Percentiles rank a stretch among this genome's conserved stretches.
These are phyloP conservation scores for Benthosema pterotum DNA, from an alignment of 2,797 vertebrate genomes.

Conservation along the genomic window DNA sequence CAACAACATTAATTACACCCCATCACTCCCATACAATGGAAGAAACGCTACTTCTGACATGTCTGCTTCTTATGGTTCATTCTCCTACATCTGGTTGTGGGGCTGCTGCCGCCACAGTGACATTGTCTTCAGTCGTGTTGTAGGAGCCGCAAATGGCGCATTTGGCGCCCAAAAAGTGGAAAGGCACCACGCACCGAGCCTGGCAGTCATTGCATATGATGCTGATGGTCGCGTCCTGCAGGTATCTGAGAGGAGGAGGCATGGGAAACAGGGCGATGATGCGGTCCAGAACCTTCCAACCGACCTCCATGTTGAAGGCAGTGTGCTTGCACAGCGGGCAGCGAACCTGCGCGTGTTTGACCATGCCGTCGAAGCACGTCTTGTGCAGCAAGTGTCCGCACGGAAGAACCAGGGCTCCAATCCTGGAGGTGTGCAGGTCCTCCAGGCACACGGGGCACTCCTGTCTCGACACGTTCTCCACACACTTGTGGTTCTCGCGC, in stretches of 20 bases:
- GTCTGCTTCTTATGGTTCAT: too few relatives aligned
- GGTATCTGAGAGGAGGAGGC: conserved; percentile 87
- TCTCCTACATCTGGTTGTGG: too few relatives aligned
- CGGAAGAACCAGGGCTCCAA: conserved; percentile 88
- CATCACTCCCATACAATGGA: too few relatives aligned
- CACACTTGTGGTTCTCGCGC: conserved; percentile 95
- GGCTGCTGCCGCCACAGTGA: too few relatives aligned
- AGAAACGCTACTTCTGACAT: too few relatives aligned
- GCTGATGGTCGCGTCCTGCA: conserved; percentile 88
- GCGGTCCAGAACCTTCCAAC: conserved; percentile 88
- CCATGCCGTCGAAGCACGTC: conserved; percentile 91
- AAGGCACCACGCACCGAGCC: conserved; percentile 84
- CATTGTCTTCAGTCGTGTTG: too few relatives aligned
- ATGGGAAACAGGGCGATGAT: conserved; percentile 90
- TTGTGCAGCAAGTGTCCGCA: conserved; percentile 96
- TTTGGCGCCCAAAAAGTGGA: conserved; percentile 94
- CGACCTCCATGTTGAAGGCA: conserved; percentile 84
- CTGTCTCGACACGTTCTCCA: conserved; percentile 96
- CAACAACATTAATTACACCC: too few relatives aligned
- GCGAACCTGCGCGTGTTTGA: conserved; percentile 63
- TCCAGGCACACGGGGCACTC: conserved; percentile 96
- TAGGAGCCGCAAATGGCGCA: conserved; percentile 90
- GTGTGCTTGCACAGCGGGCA: conserved; percentile 96
- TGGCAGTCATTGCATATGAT: conserved; percentile 96
- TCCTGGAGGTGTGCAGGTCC: conserved; percentile 91